Evolutionary conservation across 2,797 vertebrate species (phyloP), one percentile per base, ranked within the genome.

Genomic region (Trachops cirrhosus): DNA sequence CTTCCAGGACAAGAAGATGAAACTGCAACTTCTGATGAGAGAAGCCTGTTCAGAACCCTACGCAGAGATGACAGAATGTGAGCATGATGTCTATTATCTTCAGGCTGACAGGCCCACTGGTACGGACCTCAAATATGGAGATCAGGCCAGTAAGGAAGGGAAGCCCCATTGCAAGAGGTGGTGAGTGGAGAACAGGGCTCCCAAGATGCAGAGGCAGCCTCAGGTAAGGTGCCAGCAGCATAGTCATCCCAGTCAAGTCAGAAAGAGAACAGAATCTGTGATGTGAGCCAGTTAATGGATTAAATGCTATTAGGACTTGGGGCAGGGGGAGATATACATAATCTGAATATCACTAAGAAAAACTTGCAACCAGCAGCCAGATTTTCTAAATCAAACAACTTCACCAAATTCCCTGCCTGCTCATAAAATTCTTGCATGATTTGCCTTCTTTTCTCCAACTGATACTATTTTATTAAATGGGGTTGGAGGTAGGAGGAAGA

Each of bases 401-500:
- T 79, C 26, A 80, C 79, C 91, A 57, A 94, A 95, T 71, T 85
- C 44, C 26, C 54, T 68, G 62, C 50, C 77, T 89, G 78, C 54
- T 93, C n/a, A 41, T 90, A 91, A 95, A 94, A 86, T n/a, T 11
- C 54, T 50, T 52, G 39, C 41, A 50, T 83, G 83, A 50, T 64
- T 82, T 91, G 54, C 71, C 59, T 73, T 79, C 52, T 44, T 83
- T 85, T 54, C 37, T 90, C 50, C 50, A 95, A 85, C 86, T 3
- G 54, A 39, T 64, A 29, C 64, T 89, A 19, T 86, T 93, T 91
- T 94, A 95, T 91, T 94, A 93, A 95, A 86, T 1, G 9, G 52
- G 11, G 37, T 62, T 82, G 78, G 91, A 46, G 79, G 57, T 29
- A 14, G 18, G n/a, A 39, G 80, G 8, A 22, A 4, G 7, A 16